Conservation (phyloP, 2,888 invertebrate species). For the Rhagonycha fulva region DNA sequence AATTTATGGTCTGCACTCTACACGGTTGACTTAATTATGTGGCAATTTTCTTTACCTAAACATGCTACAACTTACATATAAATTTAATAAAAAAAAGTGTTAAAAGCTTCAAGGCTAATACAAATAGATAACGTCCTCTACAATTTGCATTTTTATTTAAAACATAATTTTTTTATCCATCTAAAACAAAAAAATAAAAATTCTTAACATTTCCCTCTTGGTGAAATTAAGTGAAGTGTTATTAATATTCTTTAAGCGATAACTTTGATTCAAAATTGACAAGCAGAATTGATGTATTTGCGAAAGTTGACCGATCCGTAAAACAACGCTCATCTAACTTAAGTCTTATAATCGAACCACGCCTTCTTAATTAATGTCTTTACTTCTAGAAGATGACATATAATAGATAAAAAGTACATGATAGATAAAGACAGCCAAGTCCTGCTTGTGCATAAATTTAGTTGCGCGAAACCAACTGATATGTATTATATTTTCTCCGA, state of each 20-base stretch:
- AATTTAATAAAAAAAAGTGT: background rate
- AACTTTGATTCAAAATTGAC: constrained; percentile 42
- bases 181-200: constrained; percentile 15
- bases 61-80: background rate
- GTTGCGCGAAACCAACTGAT: constrained; percentile 18
- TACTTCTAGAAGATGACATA: constrained; percentile 39
- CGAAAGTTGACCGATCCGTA: constrained; percentile 48
- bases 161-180: background rate
- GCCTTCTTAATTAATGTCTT: constrained; percentile 49
- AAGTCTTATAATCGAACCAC: constrained; percentile 46
- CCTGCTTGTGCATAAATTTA: constrained; percentile 24
- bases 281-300: constrained; percentile 49
- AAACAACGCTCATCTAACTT: constrained; percentile 44
- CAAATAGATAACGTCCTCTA: background rate
- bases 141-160: background rate
- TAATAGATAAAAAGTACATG: constrained; percentile 31
- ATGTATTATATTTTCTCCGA: constrained; percentile 37
- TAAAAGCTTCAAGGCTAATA: background rate
- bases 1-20: background rate
- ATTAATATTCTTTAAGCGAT: constrained; percentile 45
- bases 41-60: background rate
- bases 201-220: constrained; percentile 12
- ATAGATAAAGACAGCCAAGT: constrained; percentile 27
- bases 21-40: background rate
- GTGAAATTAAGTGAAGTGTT: constrained; percentile 43